Percentiles rank a stretch among this genome's conserved stretches.
Conservation (phyloP, 2,888 invertebrate species). For the Tetranychus truncatus region DNA sequence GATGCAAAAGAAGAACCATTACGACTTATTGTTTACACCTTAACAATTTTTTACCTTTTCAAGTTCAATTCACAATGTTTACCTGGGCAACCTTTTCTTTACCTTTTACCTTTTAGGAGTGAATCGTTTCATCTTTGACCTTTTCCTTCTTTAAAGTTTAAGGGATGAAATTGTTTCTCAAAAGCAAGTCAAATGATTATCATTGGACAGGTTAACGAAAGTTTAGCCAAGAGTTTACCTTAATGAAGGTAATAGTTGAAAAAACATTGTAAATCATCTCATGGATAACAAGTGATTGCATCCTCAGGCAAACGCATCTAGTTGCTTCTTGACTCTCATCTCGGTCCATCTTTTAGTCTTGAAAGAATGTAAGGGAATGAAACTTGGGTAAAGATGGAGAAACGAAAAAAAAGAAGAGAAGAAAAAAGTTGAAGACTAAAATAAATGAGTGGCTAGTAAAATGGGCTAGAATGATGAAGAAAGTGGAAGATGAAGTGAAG, state of each 20-base stretch:
- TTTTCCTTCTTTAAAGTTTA: too few species aligned
- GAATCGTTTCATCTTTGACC: too few species aligned
- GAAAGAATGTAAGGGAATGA: neutral
- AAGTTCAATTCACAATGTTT: too few species aligned
- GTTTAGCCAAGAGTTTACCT: neutral
- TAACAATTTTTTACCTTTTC: too few species aligned
- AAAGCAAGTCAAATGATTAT: too few species aligned
- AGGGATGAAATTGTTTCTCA: too few species aligned
- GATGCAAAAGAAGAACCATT: too few species aligned
- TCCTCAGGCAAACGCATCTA: neutral
- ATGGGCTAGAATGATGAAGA: neutral
- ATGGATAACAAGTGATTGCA: neutral
- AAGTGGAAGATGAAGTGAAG: neutral
- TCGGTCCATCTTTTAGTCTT: neutral
- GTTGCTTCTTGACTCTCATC: neutral
- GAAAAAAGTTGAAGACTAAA: neutral
- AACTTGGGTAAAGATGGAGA: neutral
- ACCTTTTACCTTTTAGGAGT: too few species aligned
- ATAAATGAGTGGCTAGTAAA: neutral
- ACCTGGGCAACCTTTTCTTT: too few species aligned
- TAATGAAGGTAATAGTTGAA: neutral
- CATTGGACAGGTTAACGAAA: neutral
- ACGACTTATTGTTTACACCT: too few species aligned
- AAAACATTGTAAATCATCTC: neutral
- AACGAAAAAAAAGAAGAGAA: neutral